A percentile compares a stretch with the other conserved stretches of the same genome.
Evolutionary conservation across 2,113 vertebrate genomes (phyloP).

Genomic region (Cololabis saira): DNA sequence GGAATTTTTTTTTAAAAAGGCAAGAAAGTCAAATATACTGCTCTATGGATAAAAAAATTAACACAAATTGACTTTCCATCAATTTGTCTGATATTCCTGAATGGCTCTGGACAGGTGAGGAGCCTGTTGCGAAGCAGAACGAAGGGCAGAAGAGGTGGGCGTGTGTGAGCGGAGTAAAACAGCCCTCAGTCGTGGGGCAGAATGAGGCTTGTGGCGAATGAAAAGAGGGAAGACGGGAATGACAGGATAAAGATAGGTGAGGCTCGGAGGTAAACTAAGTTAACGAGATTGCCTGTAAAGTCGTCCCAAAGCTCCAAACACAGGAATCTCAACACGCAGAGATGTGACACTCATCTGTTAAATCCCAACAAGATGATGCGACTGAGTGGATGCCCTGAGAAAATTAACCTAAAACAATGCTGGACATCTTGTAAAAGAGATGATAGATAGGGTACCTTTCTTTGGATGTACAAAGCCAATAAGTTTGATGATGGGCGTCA

Average conservation of each 20-base stretch:
- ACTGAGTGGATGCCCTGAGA: neutral
- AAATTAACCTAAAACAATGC: neutral
- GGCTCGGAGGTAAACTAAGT: constrained; percentile 39
- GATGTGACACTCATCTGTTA: constrained; percentile 35
- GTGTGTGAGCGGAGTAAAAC: constrained; percentile 34
- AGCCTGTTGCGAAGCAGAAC: constrained; percentile 29
- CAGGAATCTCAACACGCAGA: constrained; percentile 55
- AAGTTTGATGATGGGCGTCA: constrained; percentile 32
- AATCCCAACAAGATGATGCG: constrained; percentile 3
- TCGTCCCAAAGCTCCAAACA: constrained; percentile 75
- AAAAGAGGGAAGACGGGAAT: constrained; percentile 52
- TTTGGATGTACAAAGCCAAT: constrained; percentile 32
- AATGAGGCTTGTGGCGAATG: constrained; percentile 72
- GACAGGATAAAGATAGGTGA: constrained; percentile 52
- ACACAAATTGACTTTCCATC: constrained; percentile 7
- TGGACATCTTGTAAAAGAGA: constrained; percentile 12
- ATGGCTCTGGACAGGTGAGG: constrained; percentile 52
- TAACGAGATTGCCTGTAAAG: constrained; percentile 75
- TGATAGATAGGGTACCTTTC: constrained; percentile 18
- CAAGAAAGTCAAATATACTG: neutral
- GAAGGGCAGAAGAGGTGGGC: constrained; percentile 36
- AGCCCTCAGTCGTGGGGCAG: constrained; percentile 75
- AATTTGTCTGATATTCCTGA: constrained; percentile 34
- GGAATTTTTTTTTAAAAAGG: neutral
- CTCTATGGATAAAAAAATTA: neutral